Base-by-base conservation (phyloP, 2,113 vertebrate genomes). In the Osmerus eperlanus region DNA sequence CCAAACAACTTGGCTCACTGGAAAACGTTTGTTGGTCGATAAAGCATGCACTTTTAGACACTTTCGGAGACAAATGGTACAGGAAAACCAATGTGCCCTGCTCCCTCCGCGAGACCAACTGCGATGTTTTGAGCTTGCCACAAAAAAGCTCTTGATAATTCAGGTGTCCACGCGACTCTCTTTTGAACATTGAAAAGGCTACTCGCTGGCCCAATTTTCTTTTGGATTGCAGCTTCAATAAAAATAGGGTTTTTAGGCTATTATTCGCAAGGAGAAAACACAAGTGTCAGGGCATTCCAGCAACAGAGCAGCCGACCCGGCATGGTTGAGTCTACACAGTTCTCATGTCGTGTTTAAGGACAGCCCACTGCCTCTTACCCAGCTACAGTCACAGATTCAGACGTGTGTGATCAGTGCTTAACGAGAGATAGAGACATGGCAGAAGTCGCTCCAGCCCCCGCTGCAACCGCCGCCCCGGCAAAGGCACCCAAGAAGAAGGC, bases 391-490 rank as follows among this genome's bases (percentile, higher is more conserved):
- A 61, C 23, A 23, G 21, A 19, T 23, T 19, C 19, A 58, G 9
- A 21, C 3, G 18, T 56, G 54, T 56, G 54, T 56, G 55, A 19
- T 58, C 11, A 60, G 19, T 47, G 41, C 25, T 47, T 47, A 47
- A 11, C 2, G 7, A 36, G 2, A n/a, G 0, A 32, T 29, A 21
- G 12, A 23, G 60, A 63, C 16, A 71, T 71, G 70, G 70, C 47
- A 53, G 70, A 71, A 71, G 70, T 71, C 60, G 51, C 66, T 3
- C 66, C 66, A 54, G 66, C 63, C 13, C 63, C 66, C 12, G 66
- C 66, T 52, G 66, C 67, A 12, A 41, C 51, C n/a, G 25, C 69
- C 16, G 41, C 47, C 15, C 70, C 70, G 16, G 28, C 70, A 11
- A 71, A 63, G 60, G 41, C 59, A 23, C 41, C 60, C 2, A 71